phyloP scores from a whole-genome alignment of 2,797 vertebrate genomes.

The Dendrocincla fuliginosa region DNA sequence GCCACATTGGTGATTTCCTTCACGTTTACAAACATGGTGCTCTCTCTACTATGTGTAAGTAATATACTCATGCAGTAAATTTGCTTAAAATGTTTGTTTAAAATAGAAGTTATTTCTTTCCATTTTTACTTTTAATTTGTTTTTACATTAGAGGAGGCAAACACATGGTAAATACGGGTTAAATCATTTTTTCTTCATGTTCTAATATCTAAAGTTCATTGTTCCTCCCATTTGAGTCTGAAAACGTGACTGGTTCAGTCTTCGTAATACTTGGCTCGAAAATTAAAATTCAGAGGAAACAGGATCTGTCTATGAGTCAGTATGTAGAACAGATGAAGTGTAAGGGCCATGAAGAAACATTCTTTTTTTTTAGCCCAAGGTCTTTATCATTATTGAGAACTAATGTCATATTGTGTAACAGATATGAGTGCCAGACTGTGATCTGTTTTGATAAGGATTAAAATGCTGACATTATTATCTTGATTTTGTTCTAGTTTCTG shows the following conservation, averaged over 20 bases:
- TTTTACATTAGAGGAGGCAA: not conserved
- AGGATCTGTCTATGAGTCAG: not conserved
- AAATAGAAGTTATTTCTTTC: rapidly evolving
- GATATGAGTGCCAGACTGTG: not conserved
- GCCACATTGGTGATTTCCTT: not conserved
- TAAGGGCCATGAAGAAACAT: not conserved
- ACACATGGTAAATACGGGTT: rapidly evolving
- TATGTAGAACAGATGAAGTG: slow-evolving; percentile 6
- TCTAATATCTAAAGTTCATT: not conserved
- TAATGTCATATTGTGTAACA: not conserved
- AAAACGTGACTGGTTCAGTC: not conserved
- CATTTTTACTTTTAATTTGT: not conserved
- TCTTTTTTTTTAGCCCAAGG: not conserved
- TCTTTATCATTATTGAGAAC: not conserved
- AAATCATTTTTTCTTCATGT: not conserved
- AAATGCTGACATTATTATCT: not conserved
- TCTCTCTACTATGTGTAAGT: not conserved
- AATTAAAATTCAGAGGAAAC: not conserved
- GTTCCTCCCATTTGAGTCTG: not conserved
- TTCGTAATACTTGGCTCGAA: slow-evolving; percentile 32
- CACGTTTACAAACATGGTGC: not conserved
- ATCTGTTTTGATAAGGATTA: not conserved
- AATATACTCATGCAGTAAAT: not conserved
- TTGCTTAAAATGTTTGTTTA: not conserved
- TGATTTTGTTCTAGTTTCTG: not conserved